Evolutionary conservation across 2,797 vertebrate species (phyloP).

Genomic region (Clarias pachynema): DNA sequence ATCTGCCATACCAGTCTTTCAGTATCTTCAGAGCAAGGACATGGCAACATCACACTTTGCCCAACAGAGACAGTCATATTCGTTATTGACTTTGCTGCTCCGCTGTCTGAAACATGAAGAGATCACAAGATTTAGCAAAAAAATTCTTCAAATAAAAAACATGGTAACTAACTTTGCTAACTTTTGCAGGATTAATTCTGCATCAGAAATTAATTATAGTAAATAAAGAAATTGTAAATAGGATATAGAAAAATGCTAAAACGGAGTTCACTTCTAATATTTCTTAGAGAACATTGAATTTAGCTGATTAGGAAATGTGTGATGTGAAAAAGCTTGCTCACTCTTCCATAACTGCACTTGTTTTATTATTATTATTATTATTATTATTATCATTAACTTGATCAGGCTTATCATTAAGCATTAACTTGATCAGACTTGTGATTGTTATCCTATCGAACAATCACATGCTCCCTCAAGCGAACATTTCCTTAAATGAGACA

Average conservation of each 20-base stretch:
- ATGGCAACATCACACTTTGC: constrained; percentile 4
- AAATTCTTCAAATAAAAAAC: neutral
- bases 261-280: neutral
- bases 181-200: neutral
- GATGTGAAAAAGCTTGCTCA: neutral
- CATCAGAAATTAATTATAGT: neutral
- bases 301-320: neutral
- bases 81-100: neutral
- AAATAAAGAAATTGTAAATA: neutral
- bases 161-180: neutral
- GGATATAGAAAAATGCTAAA: neutral
- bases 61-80: neutral
- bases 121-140: neutral
- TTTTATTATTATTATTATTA: neutral
- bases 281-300: neutral
- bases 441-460: too few species aligned
- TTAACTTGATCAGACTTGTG: neutral
- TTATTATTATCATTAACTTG: too few species aligned
- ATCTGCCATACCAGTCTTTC: constrained; percentile 19
- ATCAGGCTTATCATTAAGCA: too few species aligned
- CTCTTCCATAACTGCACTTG: neutral
- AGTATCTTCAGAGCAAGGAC: constrained; percentile 18
- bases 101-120: constrained; percentile 18
- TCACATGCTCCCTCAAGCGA: too few species aligned
- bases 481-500: too few species aligned